phyloP scores from a whole-genome alignment of 2,113 vertebrate species.

The Eclectus roratus region DNA sequence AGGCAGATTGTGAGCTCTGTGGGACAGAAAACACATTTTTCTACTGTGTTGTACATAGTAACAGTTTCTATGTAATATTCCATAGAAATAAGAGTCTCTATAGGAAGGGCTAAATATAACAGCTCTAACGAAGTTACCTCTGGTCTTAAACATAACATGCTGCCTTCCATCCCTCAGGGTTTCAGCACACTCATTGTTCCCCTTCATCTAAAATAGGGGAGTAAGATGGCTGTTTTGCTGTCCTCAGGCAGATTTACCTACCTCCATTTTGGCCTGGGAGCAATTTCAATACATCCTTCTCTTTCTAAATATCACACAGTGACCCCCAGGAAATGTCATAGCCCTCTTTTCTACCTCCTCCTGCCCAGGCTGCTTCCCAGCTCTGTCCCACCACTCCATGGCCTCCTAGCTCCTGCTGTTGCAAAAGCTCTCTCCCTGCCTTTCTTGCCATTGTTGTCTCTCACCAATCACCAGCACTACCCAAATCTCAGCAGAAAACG shows the following conservation, averaged over 20 bases:
- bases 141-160: slow-evolving; percentile 33
- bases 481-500: not conserved
- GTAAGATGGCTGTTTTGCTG: not conserved
- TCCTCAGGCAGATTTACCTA: not conserved
- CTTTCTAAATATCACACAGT: not conserved
- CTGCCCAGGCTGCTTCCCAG: not conserved
- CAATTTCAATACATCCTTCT: not conserved
- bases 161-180: not conserved
- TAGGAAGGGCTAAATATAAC: slow-evolving; percentile 46
- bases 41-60: slow-evolving; percentile 43
- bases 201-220: not conserved
- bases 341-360: not conserved
- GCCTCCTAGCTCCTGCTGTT: not conserved
- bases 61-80: slow-evolving; percentile 62
- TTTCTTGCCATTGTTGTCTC: not conserved
- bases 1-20: slow-evolving; percentile 37
- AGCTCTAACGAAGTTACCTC: slow-evolving; percentile 50
- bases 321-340: not conserved
- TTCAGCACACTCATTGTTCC: not conserved
- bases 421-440: not conserved
- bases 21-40: slow-evolving; percentile 47
- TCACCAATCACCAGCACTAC: not conserved
- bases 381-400: not conserved
- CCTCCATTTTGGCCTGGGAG: not conserved
- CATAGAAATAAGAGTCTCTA: slow-evolving; percentile 36